phyloP scores from a whole-genome alignment of 2,797 vertebrate species.

The Macroramphosus scolopax region DNA sequence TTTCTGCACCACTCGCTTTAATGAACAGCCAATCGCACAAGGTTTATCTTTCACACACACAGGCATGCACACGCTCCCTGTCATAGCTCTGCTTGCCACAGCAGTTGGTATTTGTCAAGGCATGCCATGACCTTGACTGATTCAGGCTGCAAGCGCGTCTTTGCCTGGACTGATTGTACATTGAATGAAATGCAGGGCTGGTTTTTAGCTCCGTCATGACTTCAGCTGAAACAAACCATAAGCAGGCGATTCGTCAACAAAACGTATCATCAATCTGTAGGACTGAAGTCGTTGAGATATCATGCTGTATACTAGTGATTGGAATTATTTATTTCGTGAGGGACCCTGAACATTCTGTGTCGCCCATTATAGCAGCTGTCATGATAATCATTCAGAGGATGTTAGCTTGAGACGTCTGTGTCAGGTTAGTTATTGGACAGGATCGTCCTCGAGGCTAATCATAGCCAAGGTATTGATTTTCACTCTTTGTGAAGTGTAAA shows the following conservation, averaged over 20 bases:
- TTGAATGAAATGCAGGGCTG: conserved; percentile 55
- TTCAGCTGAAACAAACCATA: too few relatives aligned
- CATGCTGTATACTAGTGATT: too few relatives aligned
- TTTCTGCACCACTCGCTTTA: conserved; percentile 70
- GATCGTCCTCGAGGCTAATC: conserved; percentile 45
- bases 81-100: conserved; percentile 57
- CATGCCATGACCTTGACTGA: conserved; percentile 62
- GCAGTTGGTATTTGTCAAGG: conserved; percentile 61
- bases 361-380: background rate
- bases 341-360: conserved; percentile 3
- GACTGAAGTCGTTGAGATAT: too few relatives aligned
- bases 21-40: conserved; percentile 58
- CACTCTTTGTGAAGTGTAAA: conserved; percentile 48
- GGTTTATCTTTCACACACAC: conserved; percentile 57
- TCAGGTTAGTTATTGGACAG: conserved; percentile 37
- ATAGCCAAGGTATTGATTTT: conserved; percentile 61
- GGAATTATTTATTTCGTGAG: too few relatives aligned
- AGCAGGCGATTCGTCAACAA: too few relatives aligned
- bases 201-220: too few relatives aligned
- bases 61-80: background rate
- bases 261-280: too few relatives aligned
- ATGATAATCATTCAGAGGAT: conserved; percentile 25
- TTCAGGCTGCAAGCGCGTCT: conserved; percentile 22
- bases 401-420: conserved; percentile 31
- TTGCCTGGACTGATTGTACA: conserved; percentile 22